Evolutionary conservation across 2,113 vertebrate species (phyloP), one percentile per base, ranked within the genome.

Genomic region (Oplegnathus fasciatus): DNA sequence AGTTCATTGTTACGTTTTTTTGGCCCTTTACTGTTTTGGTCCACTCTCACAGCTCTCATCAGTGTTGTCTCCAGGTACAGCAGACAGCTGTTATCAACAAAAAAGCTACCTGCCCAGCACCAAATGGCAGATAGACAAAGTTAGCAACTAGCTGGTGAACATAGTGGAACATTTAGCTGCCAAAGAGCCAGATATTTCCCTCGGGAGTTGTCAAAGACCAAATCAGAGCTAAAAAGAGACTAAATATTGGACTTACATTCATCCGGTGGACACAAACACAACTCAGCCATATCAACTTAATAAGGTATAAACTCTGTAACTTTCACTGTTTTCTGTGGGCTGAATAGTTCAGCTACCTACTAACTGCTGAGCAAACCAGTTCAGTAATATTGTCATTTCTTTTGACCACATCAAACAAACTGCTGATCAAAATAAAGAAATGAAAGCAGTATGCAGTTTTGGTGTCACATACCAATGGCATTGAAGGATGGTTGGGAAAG

Each of bases 401-500:
- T 61, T 55, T 44, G n/a, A 57, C n/a, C 22, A 17, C 37, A 34
- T 69, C 22, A 79, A 18, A 48, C 44, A 1, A 60, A 67, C 20
- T 54, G 54, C n/a, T 42, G 26, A 57, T 9, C 10, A 69, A 54
- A 64, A 60, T 15, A 32, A 74, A 67, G 4, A 55, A 34, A 71
- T 62, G 10, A n/a, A 50, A 30, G 22, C 37, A 20, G 26, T 2
- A 0, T 65, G 24, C 26, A 54, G 4, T 7, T 81, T 46, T 57
- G 7, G 20, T 72, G 37, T 28, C 70, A 75, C 58, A 48, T 65
- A 24, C 24, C 20, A 64, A 52, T 57, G 62, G 40, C 50, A 80
- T 0, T 6, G 30, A 66, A 24, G 50, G 28, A 34, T 34, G 24
- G 34, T 32, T 64, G n/a, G 67, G 28, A 20, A 32, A 67, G 22